These are phyloP conservation scores for Epistrophe grossulariae DNA, from an alignment of 2,888 invertebrate species.

Conservation along the genomic window DNA sequence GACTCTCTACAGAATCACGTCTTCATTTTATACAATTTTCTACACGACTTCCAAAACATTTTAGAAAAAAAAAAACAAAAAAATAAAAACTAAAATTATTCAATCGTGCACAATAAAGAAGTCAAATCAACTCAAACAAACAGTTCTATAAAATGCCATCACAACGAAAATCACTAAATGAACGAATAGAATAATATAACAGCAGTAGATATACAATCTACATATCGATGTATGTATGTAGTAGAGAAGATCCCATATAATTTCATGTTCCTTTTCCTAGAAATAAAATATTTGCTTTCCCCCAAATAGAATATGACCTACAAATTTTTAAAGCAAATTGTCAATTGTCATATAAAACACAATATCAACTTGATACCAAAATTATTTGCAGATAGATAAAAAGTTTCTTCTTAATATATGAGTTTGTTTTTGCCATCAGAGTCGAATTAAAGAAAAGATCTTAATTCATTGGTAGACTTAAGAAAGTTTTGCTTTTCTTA, in stretches of 20 bases:
- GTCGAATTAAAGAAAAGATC: not conserved
- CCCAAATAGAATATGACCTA: not conserved
- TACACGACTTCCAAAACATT: constrained; percentile 14
- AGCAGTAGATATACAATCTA: not conserved
- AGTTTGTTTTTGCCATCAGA: not conserved
- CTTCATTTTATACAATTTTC: not conserved
- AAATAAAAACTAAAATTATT: constrained; percentile 25
- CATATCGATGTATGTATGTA: not conserved
- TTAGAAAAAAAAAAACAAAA: not conserved
- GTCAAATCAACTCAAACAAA: constrained; percentile 22
- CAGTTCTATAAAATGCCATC: constrained; percentile 8
- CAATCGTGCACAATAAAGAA: constrained; percentile 28
- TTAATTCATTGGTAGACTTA: not conserved
- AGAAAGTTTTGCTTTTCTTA: constrained; percentile 1
- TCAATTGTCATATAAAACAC: not conserved
- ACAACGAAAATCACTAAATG: not conserved
- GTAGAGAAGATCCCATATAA: not conserved
- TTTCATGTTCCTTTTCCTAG: not conserved
- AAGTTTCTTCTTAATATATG: constrained; percentile 5
- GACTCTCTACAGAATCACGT: not conserved
- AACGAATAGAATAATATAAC: not conserved
- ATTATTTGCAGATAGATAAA: constrained; percentile 12
- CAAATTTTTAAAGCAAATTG: constrained; percentile 5
- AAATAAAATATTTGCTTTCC: not conserved
- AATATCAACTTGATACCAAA: not conserved